Percentiles rank a stretch among this genome's conserved stretches.
Evolutionary conservation across 2,113 vertebrate genomes (phyloP).

Genomic region (Eudorcas thomsonii): DNA sequence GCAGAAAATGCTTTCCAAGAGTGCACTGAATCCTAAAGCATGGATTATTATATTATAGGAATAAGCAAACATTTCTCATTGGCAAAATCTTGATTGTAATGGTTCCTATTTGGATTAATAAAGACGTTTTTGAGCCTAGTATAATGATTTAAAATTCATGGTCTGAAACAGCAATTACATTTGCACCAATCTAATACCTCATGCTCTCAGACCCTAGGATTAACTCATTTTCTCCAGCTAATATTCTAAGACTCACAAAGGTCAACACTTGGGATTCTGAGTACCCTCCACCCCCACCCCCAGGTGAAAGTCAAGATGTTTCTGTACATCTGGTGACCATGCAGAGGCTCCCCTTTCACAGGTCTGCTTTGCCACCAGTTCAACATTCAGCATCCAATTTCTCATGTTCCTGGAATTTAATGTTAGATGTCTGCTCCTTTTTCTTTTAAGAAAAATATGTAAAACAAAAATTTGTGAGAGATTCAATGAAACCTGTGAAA

Average conservation of each 20-base stretch:
- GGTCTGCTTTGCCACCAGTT: not conserved
- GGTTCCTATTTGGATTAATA: not conserved
- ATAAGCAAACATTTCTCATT: not conserved
- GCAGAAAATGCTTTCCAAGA: not conserved
- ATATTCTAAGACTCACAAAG: not conserved
- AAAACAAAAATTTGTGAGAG: not conserved
- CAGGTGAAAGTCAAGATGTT: not conserved
- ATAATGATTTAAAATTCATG: not conserved
- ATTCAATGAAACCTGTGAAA: not conserved
- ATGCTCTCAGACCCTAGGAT: not conserved
- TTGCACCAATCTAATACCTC: not conserved
- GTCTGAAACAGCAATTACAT: not conserved
- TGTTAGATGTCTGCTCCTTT: not conserved
- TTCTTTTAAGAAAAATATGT: not conserved
- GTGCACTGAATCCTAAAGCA: not conserved
- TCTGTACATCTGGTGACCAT: too few species aligned
- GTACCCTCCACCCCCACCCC: rapidly evolving
- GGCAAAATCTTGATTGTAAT: not conserved
- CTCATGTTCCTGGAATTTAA: not conserved
- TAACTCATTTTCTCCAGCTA: not conserved
- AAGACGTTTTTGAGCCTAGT: not conserved
- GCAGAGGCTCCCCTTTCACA: not conserved
- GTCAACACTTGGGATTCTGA: not conserved
- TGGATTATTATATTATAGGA: not conserved
- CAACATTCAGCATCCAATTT: not conserved